Evolutionary conservation across 2,888 invertebrate genomes (phyloP), one percentile per base, ranked within the genome.

Genomic region (Dolichopus griseipennis): DNA sequence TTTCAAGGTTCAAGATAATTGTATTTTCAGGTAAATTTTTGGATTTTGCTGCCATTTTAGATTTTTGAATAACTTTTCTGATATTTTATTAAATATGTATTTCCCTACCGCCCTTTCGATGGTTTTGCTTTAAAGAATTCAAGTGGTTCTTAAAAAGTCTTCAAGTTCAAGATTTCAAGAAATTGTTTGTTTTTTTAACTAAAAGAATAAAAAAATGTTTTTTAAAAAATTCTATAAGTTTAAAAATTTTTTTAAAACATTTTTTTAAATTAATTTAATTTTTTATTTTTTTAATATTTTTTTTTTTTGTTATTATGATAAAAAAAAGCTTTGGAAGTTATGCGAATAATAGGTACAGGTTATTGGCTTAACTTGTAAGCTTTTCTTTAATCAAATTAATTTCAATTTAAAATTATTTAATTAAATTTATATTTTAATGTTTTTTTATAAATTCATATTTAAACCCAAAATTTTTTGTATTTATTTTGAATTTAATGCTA

Each of bases 301-400:
- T 18, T 15, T 18, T 52, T 52, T 52, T 37, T 37, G 27, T 37
- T 52, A 52, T 52, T 52, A 52, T 52, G 52, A 52, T 18, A 52
- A 52, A 52, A 52, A 52, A 52, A 52, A 52, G 52, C 52, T 52
- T 52, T 52, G 52, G 52, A 52, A 52, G 52, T 52, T 52, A 52
- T 52, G 52, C 52, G 52, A 52, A 52, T 52, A 52, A 52, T 52
- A 52, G 52, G 52, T 52, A 52, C 52, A 6, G 52, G 52, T 52
- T 52, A 52, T 52, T 52, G 52, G 52, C 52, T 52, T 52, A 52
- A 52, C 52, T 52, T 52, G 15, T 52, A 52, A 52, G 52, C 52
- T 52, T 52, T 52, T 52, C 18, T 52, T 52, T 52, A 52, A 52
- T 52, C 52, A 52, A 52, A 52, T 52, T 52, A 18, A 18, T 18